These are phyloP conservation scores for Varroa destructor DNA, from an alignment of 1,140 invertebrate species.

Conservation along the genomic window DNA sequence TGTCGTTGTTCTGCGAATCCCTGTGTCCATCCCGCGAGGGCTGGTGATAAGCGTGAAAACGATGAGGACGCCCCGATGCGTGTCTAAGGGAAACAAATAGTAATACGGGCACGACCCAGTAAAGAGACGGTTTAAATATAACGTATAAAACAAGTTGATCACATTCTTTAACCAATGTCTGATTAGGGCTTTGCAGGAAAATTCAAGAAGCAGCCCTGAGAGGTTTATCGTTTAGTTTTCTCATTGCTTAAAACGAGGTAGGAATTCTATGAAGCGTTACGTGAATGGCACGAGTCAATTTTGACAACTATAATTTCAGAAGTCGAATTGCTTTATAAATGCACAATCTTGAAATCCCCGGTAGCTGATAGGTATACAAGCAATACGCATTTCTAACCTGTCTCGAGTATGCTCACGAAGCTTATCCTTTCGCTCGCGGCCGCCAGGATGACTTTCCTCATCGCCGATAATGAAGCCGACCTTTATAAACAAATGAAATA, in stretches of 20 bases:
- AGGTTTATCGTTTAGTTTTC: not conserved
- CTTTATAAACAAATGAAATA: not conserved
- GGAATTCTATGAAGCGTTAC: no score
- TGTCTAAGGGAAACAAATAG: not conserved
- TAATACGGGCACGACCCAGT: no score
- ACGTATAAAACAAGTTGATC: not conserved
- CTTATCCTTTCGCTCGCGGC: not conserved
- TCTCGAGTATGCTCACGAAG: not conserved
- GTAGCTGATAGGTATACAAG: no score
- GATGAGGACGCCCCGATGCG: slow-evolving; percentile 21
- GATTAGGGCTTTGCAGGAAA: not conserved
- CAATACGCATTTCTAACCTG: not conserved
- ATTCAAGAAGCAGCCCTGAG: not conserved
- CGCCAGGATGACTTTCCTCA: not conserved
- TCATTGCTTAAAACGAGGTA: not conserved
- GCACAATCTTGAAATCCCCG: no score
- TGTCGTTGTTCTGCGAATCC: not conserved
- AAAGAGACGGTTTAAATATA: not conserved
- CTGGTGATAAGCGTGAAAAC: slow-evolving; percentile 16
- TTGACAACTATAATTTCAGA: no score
- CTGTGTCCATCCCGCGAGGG: not conserved
- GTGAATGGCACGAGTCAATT: no score
- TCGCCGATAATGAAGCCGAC: slow-evolving; percentile 24
- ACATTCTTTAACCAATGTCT: not conserved
- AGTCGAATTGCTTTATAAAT: no score